These are phyloP conservation scores for Caloenas nicobarica DNA, from an alignment of 2,113 vertebrate species.

Conservation along the genomic window DNA sequence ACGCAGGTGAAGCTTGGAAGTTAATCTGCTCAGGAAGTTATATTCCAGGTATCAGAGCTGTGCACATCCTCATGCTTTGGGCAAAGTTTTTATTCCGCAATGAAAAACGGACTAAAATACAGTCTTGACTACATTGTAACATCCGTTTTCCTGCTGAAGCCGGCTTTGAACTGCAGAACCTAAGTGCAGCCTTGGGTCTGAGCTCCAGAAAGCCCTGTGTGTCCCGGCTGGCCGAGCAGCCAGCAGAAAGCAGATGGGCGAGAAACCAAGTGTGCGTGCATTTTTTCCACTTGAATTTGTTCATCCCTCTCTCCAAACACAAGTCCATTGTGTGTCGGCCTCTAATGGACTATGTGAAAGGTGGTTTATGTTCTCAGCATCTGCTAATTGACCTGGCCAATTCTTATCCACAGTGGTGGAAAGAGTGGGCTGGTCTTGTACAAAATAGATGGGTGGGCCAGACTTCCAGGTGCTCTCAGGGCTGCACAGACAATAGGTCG, in stretches of 20 bases:
- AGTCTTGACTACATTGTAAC: not conserved
- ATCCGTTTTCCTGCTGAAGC: not conserved
- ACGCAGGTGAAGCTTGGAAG: not conserved
- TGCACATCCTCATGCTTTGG: not conserved
- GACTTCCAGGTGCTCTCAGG: not conserved
- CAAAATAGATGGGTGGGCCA: not conserved
- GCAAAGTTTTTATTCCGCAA: not conserved
- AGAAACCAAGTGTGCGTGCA: not conserved
- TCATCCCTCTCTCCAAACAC: conserved; percentile 25
- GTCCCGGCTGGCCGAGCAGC: not conserved
- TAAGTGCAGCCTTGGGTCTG: not conserved
- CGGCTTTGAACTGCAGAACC: not conserved
- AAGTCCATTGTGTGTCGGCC: not conserved
- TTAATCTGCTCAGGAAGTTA: not conserved
- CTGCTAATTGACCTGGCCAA: not conserved
- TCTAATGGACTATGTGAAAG: not conserved
- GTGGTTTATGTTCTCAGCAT: conserved; percentile 2
- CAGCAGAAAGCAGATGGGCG: conserved; percentile 13
- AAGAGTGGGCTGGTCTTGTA: not conserved
- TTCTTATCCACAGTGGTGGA: not conserved
- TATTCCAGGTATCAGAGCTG: not conserved
- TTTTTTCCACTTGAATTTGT: conserved; percentile 37
- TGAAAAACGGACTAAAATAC: not conserved
- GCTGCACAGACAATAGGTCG: not conserved
- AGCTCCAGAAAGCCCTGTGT: not conserved